A percentile compares a stretch with the other conserved stretches of the same genome.
Conservation (phyloP, 2,113 vertebrate species). For the Macquaria ambigua region DNA sequence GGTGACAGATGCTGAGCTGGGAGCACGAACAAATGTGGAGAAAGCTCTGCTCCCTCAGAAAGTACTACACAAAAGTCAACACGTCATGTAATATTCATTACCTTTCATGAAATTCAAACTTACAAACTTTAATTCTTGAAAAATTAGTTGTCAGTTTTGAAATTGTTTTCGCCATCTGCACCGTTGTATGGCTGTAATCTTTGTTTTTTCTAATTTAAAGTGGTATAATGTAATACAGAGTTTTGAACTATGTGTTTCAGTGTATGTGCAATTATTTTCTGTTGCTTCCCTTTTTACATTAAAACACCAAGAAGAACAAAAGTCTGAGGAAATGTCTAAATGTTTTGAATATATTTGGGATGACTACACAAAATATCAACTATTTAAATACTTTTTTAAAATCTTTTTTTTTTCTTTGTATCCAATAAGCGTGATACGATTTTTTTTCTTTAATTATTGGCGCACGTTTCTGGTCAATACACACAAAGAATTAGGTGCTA, state of each 20-base stretch:
- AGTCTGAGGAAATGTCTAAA: too few relatives aligned
- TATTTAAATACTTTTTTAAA: too few relatives aligned
- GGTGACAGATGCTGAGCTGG: constrained; percentile 11
- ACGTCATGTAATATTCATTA: background rate
- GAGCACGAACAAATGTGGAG: background rate
- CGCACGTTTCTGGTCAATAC: too few relatives aligned
- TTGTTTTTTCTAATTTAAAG: background rate
- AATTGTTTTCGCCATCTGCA: background rate
- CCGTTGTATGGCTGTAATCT: background rate
- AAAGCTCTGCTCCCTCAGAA: background rate
- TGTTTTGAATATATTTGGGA: too few relatives aligned
- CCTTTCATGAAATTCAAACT: background rate
- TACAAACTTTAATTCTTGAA: background rate
- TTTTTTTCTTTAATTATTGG: too few relatives aligned
- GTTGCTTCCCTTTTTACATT: too few relatives aligned
- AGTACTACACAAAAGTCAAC: background rate
- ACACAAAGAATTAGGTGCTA: too few relatives aligned
- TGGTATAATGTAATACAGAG: too few relatives aligned
- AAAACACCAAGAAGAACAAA: too few relatives aligned
- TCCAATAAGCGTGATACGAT: too few relatives aligned
- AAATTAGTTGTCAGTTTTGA: background rate
- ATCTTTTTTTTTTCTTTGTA: too few relatives aligned
- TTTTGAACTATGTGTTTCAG: background rate
- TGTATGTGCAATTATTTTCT: background rate
- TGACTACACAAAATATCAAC: too few relatives aligned